Percentiles rank a stretch among this genome's conserved stretches.
Conservation (phyloP, 1,140 invertebrate genomes). For the Popillia japonica region DNA sequence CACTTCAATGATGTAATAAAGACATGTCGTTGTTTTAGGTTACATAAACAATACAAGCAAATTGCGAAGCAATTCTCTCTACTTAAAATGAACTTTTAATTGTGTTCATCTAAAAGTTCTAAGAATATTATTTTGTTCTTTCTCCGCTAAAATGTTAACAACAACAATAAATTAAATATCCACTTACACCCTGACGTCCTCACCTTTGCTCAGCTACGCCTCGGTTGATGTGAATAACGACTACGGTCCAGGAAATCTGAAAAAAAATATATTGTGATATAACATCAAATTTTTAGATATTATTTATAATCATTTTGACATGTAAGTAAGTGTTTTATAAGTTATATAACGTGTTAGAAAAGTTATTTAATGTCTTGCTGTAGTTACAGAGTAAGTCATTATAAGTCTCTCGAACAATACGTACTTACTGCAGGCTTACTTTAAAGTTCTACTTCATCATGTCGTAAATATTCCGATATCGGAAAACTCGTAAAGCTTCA, state of each 20-base stretch:
- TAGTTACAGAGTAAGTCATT: neutral
- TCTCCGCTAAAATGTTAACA: neutral
- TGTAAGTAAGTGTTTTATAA: no score
- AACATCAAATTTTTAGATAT: neutral
- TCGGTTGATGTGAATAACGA: neutral
- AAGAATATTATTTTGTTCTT: neutral
- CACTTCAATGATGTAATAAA: no score
- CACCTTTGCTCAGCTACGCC: neutral
- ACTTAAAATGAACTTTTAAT: neutral
- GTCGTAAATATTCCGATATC: neutral
- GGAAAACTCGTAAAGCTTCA: neutral
- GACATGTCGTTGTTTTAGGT: no score
- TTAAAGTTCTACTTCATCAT: neutral
- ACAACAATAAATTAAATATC: slow-evolving; percentile 19
- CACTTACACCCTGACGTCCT: neutral
- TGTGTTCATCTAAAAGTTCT: neutral
- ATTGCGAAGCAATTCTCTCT: neutral
- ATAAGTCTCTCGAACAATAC: neutral
- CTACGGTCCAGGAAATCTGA: neutral
- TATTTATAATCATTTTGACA: no score
- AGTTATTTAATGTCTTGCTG: no score
- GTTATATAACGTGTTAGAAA: no score
- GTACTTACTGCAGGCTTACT: neutral
- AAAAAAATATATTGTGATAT: neutral
- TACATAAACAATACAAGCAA: neutral